These are phyloP conservation scores for Heliconius aoede DNA, from an alignment of 2,888 invertebrate species.

Conservation along the genomic window DNA sequence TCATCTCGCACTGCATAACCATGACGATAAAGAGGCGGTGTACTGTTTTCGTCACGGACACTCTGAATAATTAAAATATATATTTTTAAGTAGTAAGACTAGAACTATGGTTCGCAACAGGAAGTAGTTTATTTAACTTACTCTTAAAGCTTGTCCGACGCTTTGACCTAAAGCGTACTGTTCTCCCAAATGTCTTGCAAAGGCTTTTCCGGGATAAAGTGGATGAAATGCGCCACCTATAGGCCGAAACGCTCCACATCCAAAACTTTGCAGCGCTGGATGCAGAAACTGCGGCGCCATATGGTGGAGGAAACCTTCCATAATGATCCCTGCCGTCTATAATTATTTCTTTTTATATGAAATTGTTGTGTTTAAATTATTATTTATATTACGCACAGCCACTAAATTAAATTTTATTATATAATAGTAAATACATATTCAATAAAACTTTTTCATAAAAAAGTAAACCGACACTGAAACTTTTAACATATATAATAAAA, in stretches of 20 bases:
- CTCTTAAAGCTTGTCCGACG: constrained; percentile 78
- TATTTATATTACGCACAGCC: constrained; percentile 1
- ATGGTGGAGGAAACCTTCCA: constrained; percentile 82
- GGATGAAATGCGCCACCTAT: constrained; percentile 81
- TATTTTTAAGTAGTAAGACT: background rate
- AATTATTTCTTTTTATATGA: constrained; percentile 15
- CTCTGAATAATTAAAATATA: constrained; percentile 54
- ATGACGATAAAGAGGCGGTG: constrained; percentile 78
- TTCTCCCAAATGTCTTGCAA: constrained; percentile 78
- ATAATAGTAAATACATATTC: background rate
- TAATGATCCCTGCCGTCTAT: constrained; percentile 56
- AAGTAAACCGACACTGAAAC: no score
- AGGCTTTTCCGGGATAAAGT: constrained; percentile 79
- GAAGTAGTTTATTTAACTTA: constrained; percentile 49
- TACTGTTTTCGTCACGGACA: constrained; percentile 75
- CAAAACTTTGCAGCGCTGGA: constrained; percentile 80
- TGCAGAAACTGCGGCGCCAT: constrained; percentile 82
- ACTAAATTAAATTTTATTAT: background rate
- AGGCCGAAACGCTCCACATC: constrained; percentile 80
- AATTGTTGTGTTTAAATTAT: background rate
- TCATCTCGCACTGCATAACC: constrained; percentile 73
- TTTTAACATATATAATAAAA: no score
- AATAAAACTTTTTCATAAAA: constrained; percentile 3
- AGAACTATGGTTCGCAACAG: background rate
- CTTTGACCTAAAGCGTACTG: constrained; percentile 80